Base-by-base conservation (phyloP, 2,888 invertebrate species). In the Calameuta pallipes region DNA sequence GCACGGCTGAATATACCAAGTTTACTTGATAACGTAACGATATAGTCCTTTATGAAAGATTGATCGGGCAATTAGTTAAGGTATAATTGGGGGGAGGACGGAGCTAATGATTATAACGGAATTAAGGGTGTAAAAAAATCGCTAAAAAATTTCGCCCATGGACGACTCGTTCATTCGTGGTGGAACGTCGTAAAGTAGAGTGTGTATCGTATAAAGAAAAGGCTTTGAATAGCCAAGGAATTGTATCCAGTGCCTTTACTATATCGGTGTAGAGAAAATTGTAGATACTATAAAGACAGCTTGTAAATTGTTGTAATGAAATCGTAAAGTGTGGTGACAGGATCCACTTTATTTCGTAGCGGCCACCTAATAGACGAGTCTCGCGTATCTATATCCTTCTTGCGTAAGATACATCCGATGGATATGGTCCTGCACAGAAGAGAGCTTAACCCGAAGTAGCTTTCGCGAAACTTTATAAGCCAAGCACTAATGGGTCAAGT, bases 231-330 rank as follows among this genome's bases (percentile, higher is more conserved):
- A 56, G 23, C 23, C 23, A 23, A 56, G 56, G 23, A 56, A 56
- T 56, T 23, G 56, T 56, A 56, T 23, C 15, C 56, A 56, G 23
- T 56, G 23, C 56, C 23, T 56, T 56, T 56, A 56, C 56, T 23
- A 56, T 56, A 56, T 56, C 56, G 56, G 56, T 56, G 15, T 9
- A 23, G 56, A 56, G 23, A 56, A 56, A 56, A 56, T 56, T 56
- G 56, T 56, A 23, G 23, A 56, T 56, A 56, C 56, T 56, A 23
- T 23, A 56, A 33, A 71, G 83, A 76, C 35, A 69, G 79, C 79
- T 82, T 85, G 82, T 84, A 85, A 85, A 84, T 83, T 85, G 81
- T 78, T 80, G 78, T 85, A 85, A 85, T 85, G 85, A 85, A 85
- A 85, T 82, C 84, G 82, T 85, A 84, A 85, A 85, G 77, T 76